A percentile compares a stretch with the other conserved stretches of the same genome.
Evolutionary conservation across 2,888 invertebrate species (phyloP).

Genomic region (Agrilus cyanescens): DNA sequence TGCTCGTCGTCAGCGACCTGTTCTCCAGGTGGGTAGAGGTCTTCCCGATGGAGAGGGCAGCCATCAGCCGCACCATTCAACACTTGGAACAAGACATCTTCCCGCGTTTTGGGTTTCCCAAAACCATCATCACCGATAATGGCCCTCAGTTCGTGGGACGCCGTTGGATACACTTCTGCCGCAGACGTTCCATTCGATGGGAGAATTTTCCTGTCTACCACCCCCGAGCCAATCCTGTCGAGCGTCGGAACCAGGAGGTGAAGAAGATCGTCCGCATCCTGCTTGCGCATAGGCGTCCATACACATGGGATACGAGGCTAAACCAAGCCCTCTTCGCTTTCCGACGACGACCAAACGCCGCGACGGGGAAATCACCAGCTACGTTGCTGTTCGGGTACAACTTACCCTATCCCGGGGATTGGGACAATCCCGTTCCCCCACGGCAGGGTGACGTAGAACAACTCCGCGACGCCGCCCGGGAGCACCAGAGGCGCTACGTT

Average conservation of each 20-base stretch:
- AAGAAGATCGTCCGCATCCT: slow-evolving; percentile 15
- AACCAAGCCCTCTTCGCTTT: too few species aligned
- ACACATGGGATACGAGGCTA: too few species aligned
- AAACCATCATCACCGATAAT: slow-evolving; percentile 9
- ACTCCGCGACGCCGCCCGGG: too few species aligned
- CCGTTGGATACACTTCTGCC: neutral
- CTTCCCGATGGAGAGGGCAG: slow-evolving; percentile 9
- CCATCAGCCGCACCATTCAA: neutral
- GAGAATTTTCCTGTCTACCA: slow-evolving; percentile 14
- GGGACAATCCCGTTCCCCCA: too few species aligned
- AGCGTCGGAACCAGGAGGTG: slow-evolving; percentile 18
- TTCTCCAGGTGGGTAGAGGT: slow-evolving; percentile 19
- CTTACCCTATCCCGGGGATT: too few species aligned
- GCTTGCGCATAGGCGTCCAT: neutral
- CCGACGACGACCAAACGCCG: too few species aligned
- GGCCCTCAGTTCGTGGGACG: slow-evolving; percentile 4
- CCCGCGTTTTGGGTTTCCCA: slow-evolving; percentile 6
- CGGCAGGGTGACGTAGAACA: too few species aligned
- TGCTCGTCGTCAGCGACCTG: slow-evolving; percentile 16
- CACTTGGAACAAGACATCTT: slow-evolving; percentile 11
- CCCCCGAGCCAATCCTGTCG: slow-evolving; percentile 17
- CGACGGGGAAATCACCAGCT: too few species aligned
- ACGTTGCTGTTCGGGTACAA: too few species aligned
- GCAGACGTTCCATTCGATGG: too few species aligned
- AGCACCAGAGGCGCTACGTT: too few species aligned